These are phyloP conservation scores for Eueides isabella DNA, from an alignment of 1,140 invertebrate species.

Conservation along the genomic window DNA sequence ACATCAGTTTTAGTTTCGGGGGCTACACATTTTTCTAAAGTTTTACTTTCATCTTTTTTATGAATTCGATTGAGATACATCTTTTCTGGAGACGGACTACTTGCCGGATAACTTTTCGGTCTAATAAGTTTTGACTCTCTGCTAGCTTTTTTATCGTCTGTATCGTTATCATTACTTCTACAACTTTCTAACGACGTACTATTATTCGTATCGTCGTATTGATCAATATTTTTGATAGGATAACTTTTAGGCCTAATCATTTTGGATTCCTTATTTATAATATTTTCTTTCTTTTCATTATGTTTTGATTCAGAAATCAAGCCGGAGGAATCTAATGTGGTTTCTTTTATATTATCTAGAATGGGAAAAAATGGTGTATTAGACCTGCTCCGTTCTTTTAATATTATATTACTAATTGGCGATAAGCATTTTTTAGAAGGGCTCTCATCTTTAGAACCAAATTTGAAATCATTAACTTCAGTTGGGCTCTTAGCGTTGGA, in stretches of 20 bases:
- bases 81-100: constrained; percentile 75
- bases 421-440: constrained; percentile 67
- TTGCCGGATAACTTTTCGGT: constrained; percentile 84
- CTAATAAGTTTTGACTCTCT: constrained; percentile 84
- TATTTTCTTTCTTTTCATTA: constrained; percentile 27
- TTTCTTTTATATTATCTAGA: constrained; percentile 79
- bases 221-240: constrained; percentile 70
- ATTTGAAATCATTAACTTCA: constrained; percentile 19
- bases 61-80: constrained; percentile 55
- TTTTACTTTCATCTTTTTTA: constrained; percentile 57
- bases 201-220: constrained; percentile 59
- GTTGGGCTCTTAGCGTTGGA: constrained; percentile 14
- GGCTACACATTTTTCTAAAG: constrained; percentile 38
- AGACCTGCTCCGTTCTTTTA: constrained; percentile 75
- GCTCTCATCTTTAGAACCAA: constrained; percentile 54
- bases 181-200: constrained; percentile 38
- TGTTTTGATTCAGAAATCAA: constrained; percentile 29
- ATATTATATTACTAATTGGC: constrained; percentile 59
- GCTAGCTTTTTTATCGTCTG: constrained; percentile 52
- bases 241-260: constrained; percentile 76
- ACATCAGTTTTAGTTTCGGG: constrained; percentile 66
- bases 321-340: constrained; percentile 47
- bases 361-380: constrained; percentile 78
- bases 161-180: constrained; percentile 54
- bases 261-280: constrained; percentile 57